These are phyloP conservation scores for Haliaeetus leucogaster DNA, from an alignment of 2,113 vertebrate species.

Conservation along the genomic window DNA sequence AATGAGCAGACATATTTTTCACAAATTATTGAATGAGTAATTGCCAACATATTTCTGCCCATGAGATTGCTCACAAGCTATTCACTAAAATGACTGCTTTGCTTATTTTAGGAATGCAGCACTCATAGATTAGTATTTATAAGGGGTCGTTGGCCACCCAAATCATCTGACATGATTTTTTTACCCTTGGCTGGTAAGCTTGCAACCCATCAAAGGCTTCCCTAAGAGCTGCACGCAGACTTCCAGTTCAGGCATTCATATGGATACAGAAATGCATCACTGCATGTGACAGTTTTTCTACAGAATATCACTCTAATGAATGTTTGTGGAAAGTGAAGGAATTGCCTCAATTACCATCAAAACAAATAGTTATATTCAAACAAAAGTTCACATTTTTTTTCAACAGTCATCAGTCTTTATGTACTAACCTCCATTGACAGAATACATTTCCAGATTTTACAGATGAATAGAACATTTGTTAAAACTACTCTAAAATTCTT, in stretches of 20 bases:
- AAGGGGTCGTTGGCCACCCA: not conserved
- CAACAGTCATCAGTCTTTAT: slow-evolving; percentile 12
- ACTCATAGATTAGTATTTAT: not conserved
- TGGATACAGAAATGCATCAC: slow-evolving; percentile 16
- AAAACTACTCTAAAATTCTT: not conserved
- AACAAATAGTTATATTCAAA: slow-evolving; percentile 47
- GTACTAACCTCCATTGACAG: slow-evolving; percentile 22
- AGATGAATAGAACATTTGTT: slow-evolving; percentile 23
- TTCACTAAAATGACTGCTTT: not conserved
- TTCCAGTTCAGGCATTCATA: slow-evolving; percentile 15
- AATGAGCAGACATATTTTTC: slow-evolving; percentile 4
- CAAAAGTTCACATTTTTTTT: slow-evolving; percentile 2
- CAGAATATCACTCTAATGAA: slow-evolving; percentile 56
- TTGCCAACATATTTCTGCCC: not conserved
- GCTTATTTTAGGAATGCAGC: not conserved
- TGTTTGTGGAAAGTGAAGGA: slow-evolving; percentile 52
- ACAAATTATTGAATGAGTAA: slow-evolving; percentile 26
- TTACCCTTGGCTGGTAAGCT: not conserved
- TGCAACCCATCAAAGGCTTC: not conserved
- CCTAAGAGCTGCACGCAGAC: not conserved
- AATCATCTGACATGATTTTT: not conserved
- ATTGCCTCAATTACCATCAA: slow-evolving; percentile 57
- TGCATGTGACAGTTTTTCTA: slow-evolving; percentile 8
- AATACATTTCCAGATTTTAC: not conserved
- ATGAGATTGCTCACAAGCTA: slow-evolving; percentile 1